phyloP scores from a whole-genome alignment of 2,888 invertebrate species.

The Phytoseiulus persimilis region DNA sequence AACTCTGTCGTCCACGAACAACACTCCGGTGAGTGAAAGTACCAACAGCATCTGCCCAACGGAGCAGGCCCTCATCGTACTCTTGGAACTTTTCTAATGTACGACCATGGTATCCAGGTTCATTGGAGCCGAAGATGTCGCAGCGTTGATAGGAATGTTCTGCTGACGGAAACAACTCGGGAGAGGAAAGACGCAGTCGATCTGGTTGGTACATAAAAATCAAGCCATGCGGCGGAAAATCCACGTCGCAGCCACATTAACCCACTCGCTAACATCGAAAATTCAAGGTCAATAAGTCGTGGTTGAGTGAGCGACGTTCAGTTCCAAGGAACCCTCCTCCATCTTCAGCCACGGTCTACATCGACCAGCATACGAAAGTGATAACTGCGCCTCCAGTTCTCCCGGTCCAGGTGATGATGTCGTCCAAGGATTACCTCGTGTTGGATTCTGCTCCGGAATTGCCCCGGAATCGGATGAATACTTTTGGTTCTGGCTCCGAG shows the following conservation, averaged over 20 bases:
- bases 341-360: neutral
- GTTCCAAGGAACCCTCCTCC: neutral
- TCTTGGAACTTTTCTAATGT: no score
- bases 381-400: neutral
- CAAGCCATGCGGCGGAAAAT: no score
- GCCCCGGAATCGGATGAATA: no score
- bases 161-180: neutral
- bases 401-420: neutral
- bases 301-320: neutral
- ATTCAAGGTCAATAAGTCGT: neutral
- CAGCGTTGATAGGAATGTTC: neutral
- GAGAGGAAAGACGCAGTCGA: neutral
- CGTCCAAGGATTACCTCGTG: neutral
- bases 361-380: conserved; percentile 26
- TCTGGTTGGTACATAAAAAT: neutral
- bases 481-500: no score
- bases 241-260: neutral
- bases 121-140: neutral
- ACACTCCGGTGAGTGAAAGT: neutral
- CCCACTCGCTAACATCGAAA: neutral
- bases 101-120: neutral
- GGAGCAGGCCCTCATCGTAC: no score
- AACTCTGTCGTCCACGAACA: neutral
- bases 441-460: no score
- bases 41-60: no score